phyloP scores from a whole-genome alignment of 2,797 vertebrate genomes.

The Phylloscopus collybita region DNA sequence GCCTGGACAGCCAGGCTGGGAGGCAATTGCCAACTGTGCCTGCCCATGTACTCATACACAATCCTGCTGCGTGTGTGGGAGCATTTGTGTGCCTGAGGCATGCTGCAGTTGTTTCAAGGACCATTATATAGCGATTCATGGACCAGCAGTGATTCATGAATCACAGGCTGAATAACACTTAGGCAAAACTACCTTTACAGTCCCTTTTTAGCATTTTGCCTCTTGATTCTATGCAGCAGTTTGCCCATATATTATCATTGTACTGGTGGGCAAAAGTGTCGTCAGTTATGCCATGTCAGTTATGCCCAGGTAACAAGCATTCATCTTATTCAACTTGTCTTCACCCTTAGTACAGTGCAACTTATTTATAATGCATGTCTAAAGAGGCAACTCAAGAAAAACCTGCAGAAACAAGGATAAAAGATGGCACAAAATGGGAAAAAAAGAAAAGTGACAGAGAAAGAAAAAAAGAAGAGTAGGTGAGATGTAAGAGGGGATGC shows the following conservation, averaged over 20 bases:
- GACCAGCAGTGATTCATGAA: background rate
- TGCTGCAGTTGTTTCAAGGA: background rate
- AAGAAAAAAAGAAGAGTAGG: background rate
- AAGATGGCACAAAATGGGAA: background rate
- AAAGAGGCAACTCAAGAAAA: background rate
- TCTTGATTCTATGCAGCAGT: background rate
- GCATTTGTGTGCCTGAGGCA: background rate
- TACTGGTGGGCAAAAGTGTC: background rate
- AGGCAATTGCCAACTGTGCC: background rate
- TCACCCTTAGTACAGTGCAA: background rate
- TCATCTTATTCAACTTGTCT: background rate
- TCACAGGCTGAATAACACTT: background rate
- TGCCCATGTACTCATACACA: background rate
- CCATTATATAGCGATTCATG: background rate
- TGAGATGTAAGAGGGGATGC: background rate
- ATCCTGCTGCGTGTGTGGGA: background rate
- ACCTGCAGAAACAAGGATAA: background rate
- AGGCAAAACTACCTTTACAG: background rate
- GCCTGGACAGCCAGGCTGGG: background rate
- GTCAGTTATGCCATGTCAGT: fast-evolving
- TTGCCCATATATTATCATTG: background rate
- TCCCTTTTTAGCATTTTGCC: background rate
- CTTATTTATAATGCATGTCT: background rate
- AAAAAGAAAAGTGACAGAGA: background rate
- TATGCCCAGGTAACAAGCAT: background rate